phyloP scores from a whole-genome alignment of 1,140 invertebrate species.

The Vollenhovia emeryi region DNA sequence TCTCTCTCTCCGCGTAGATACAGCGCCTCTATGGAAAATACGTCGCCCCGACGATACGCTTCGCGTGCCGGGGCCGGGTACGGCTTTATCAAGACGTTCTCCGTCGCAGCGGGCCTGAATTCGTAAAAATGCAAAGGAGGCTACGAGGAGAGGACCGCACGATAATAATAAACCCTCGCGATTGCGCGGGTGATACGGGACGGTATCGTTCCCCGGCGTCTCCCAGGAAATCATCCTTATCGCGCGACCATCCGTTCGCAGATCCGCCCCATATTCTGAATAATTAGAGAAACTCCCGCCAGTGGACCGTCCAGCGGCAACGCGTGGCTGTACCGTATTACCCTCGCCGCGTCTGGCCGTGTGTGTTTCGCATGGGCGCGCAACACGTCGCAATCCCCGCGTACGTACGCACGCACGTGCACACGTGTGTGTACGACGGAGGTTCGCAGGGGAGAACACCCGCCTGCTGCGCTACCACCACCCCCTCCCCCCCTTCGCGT shows the following conservation, averaged over 20 bases:
- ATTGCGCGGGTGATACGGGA: neutral
- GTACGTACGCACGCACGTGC: neutral
- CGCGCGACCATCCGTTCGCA: neutral
- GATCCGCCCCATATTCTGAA: neutral
- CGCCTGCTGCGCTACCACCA: neutral
- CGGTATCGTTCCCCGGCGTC: neutral
- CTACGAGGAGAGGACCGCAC: neutral
- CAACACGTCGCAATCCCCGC: conserved; percentile 26
- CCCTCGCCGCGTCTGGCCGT: neutral
- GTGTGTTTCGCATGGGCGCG: conserved; percentile 42
- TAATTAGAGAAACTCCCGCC: neutral
- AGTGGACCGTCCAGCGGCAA: neutral
- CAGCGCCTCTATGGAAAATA: neutral
- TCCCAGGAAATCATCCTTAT: conserved; percentile 37
- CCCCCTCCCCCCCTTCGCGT: no score
- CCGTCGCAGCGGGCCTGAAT: conserved; percentile 8
- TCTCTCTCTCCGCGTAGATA: no score
- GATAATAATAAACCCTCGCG: neutral
- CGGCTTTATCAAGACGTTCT: conserved; percentile 1
- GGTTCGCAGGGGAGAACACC: neutral
- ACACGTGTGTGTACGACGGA: no score
- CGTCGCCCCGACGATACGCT: neutral
- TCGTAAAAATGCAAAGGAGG: conserved; percentile 7
- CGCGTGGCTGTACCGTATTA: neutral
- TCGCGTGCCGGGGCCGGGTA: neutral